Evolutionary conservation across 2,888 invertebrate species (phyloP).

Genomic region (Pimpla rufipes): DNA sequence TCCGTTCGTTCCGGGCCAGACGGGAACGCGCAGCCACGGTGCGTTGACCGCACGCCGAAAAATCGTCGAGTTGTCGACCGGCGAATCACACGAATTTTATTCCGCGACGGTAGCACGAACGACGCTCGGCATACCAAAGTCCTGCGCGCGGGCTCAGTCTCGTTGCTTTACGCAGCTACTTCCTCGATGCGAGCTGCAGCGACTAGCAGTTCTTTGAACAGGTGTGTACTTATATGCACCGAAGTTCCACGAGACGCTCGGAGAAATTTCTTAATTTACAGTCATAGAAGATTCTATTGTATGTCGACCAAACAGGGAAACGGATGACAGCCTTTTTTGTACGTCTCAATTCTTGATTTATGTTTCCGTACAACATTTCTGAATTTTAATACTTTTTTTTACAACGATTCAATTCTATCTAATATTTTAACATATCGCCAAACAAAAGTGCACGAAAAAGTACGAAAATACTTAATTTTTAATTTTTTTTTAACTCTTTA

Average conservation of each 20-base stretch:
- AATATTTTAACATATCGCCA: no score
- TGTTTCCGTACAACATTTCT: no score
- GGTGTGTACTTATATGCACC: slow-evolving; percentile 6
- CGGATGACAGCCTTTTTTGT: background rate
- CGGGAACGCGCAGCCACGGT: slow-evolving; percentile 26
- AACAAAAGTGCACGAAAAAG: no score
- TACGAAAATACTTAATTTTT: no score
- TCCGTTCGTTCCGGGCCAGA: background rate
- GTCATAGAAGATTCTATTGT: background rate
- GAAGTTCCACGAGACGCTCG: background rate
- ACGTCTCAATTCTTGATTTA: background rate
- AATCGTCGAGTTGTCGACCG: slow-evolving; percentile 53
- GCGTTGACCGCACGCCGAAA: slow-evolving; percentile 64
- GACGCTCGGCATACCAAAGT: slow-evolving; percentile 60
- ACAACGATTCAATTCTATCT: no score
- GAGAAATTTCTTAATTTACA: background rate
- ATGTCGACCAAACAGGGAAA: background rate
- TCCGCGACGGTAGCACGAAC: slow-evolving; percentile 59
- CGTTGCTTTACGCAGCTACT: slow-evolving; percentile 29
- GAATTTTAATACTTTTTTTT: background rate
- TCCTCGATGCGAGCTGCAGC: slow-evolving; percentile 49
- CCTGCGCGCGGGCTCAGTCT: slow-evolving; percentile 37
- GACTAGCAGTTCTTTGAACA: background rate
- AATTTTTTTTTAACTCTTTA: no score
- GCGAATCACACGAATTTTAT: slow-evolving; percentile 56